Conservation (phyloP, 30 jellyfish, hydroid and myxozoan genomes). For the Catostylus mosaicus region DNA sequence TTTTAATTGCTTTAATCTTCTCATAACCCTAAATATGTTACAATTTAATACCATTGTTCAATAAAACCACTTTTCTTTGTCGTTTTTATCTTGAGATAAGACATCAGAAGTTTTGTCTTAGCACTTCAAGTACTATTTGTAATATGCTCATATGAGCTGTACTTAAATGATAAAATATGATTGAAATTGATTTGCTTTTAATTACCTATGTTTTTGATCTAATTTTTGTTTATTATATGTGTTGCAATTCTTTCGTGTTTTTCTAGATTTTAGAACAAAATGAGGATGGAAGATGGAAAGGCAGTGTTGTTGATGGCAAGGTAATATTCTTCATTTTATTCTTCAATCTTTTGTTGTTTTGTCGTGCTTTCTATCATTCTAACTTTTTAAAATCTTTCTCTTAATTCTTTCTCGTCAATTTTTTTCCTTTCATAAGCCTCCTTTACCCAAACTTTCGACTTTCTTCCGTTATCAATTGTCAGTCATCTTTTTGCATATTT, state of each 20-base stretch:
- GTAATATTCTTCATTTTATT: constrained; percentile 11
- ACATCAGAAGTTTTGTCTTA: constrained; percentile 40
- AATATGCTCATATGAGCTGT: not conserved
- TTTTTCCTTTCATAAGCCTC: not conserved
- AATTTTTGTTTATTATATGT: too few relatives aligned
- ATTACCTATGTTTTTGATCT: not conserved
- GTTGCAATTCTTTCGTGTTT: not conserved
- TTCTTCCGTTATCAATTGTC: too few relatives aligned
- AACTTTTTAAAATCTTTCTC: not conserved
- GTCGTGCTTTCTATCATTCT: not conserved
- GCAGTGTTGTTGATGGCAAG: constrained; percentile 67
- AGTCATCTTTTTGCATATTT: not conserved
- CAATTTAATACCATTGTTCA: not conserved
- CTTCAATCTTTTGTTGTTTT: not conserved
- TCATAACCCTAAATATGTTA: not conserved
- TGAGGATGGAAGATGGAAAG: constrained; percentile 92
- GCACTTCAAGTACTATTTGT: not conserved
- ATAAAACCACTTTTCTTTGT: not conserved
- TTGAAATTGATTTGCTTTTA: not conserved
- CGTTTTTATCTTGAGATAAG: constrained; percentile 8
- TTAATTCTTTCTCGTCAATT: not conserved
- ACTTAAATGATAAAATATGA: not conserved
- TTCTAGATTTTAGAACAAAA: constrained; percentile 80
- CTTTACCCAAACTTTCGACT: too few relatives aligned
- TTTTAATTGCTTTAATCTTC: not conserved